Base-by-base conservation (phyloP, 2,797 vertebrate species). In the Rhynchotus rufescens region DNA sequence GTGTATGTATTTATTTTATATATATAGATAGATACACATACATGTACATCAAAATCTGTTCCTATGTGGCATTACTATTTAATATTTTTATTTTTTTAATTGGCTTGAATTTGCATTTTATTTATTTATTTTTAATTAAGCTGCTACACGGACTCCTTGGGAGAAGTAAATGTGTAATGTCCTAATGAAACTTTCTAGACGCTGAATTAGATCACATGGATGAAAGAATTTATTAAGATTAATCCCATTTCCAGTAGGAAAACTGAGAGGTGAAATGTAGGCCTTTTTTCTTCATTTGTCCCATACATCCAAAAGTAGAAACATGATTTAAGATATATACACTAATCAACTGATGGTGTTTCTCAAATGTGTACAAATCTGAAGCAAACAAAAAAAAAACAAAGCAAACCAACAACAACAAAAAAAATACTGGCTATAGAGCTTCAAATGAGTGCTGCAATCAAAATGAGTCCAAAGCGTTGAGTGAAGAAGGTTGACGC, bases 41-140 rank as follows among this genome's bases (percentile, higher is more conserved):
- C 32, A 23, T 97, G 80, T 54, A 16, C 97, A 83, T 72, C 62
- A 80, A 92, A 98, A 86, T 97, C 98, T 96, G 62, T 47, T 61
- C 62, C 51, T 80, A 83, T 93, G 68, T 64, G 19, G 23, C 66
- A 92, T 88, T 25, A 65, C 38, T 56, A 47, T n/a, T 80, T 95
- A 69, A 75, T 87, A 87, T 69, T 94, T 19, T 66, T 22, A 79
- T 26, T 86, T 89, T 79, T 61, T 82, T 71, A 71, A 66, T 73
- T 57, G 60, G 20, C 17, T 38, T 32, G 36, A 15, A 68, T 47
- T 17, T 86, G 1, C 1, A 51, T 56, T n/a, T 8, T 57, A 49
- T 60, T 12, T 38, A 32, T 44, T 21, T 4, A 3, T 51, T 78
- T 89, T 80, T 19, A 49, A 61, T 59, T 56, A 57, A 10, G 4